Base-by-base conservation (phyloP, 2,888 invertebrate genomes). In the Synanthedon vespiformis region DNA sequence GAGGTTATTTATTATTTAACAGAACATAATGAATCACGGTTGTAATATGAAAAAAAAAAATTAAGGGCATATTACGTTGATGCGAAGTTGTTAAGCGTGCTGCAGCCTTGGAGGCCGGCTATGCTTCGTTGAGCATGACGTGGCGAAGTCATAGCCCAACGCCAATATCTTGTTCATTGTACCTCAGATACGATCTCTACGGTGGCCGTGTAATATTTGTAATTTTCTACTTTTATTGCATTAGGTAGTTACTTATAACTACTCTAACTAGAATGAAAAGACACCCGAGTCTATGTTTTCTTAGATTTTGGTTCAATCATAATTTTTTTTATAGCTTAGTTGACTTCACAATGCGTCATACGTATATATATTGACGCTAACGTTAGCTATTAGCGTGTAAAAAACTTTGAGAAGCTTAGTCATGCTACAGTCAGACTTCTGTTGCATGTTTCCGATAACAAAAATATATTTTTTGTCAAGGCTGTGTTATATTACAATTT, bases 41-140 rank as follows among this genome's bases (percentile, higher is more conserved):
- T 14, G 44, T 14, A 13, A 44, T 44, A 48, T 48, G 22, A 48
- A 48, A 16, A 48, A 48, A 48, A 48, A 48, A 48, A 10, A n/a
- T n/a, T 14, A 63, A 65, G 73, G 67, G 62, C 68, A 67, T 71
- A 16, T 70, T 70, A 67, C 68, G 66, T 69, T 63, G 60, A 62
- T 71, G 59, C 63, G 61, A 68, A 66, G 68, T 67, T 71, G 63
- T 73, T 77, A 81, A 79, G 74, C 70, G 79, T 70, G 74, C 74
- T 77, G 71, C 72, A 80, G 74, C 86, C 85, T 85, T 85, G 83
- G 77, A 77, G 74, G 77, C 70, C 70, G 68, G 73, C 63, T 72
- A 80, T 72, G 86, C 82, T 84, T 61, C 63, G 76, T 58, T 65
- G 72, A 80, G 82, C 85, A 65, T 82, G 80, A 80, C 83, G 74